Evolutionary conservation across 1,140 invertebrate species (phyloP), one percentile per base, ranked within the genome.

Genomic region (Wiebesia pumilae): DNA sequence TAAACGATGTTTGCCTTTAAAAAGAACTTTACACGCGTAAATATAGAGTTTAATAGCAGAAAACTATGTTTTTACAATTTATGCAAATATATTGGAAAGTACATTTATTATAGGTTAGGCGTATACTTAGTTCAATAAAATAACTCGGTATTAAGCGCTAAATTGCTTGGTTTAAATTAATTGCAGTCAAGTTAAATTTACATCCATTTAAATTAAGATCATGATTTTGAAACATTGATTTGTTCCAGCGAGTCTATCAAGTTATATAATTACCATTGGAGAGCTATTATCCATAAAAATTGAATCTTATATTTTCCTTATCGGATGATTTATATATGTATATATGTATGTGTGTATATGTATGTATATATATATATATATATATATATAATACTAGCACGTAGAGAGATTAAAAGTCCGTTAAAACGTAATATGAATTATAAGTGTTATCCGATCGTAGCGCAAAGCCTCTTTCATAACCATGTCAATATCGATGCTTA

Each of bases 351-450:
- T 4, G 62, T 7, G 43, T 14, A 47, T 47, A 47, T 47, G 6
- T 16, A 54, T 16, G 19, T 35, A 47, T 58, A 33, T 10, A 2
- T 21, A 79, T 54, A 35, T 4, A n/a, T 4, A 80, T 10, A 80
- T n/a, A n/a, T n/a, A n/a, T n/a, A n/a, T n/a, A n/a, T n/a, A n/a
- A n/a, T n/a, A n/a, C n/a, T n/a, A n/a, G n/a, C n/a, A n/a, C n/a
- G n/a, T n/a, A n/a, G n/a, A n/a, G 19, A 65, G 24, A 40, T 54
- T 65, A 27, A 38, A 40, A 65, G 47, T 33, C 38, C 24, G 33
- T 62, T 58, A 40, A 83, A 83, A 75, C 43, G 75, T 75, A 58
- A 62, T 75, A 75, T 54, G 35, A 75, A 40, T 83, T 71, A 83
- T 75, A 51, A 75, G 47, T 58, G 24, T 75, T 71, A 83, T 83